Base-by-base conservation (phyloP, 2,797 vertebrate genomes). In the Jordanella pulchra region DNA sequence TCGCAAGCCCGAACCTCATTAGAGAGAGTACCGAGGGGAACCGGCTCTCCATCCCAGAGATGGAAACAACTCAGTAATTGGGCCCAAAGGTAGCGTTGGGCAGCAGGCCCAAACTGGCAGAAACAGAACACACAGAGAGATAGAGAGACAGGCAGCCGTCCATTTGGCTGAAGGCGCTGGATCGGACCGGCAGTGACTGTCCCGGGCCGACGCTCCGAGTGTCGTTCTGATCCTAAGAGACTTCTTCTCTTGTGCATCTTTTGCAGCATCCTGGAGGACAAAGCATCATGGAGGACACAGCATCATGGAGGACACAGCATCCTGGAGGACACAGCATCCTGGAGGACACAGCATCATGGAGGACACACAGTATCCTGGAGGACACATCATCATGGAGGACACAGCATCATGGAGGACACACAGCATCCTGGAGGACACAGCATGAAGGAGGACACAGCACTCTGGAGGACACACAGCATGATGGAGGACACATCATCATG, bases 31-130 rank as follows among this genome's bases (percentile, higher is more conserved):
- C 88, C 84, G 84, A 86, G 86, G 88, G 90, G 84, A 89, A 81
- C 79, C 68, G 21, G 82, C 78, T 77, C 77, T 79, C 77, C 83
- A 89, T 93, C 92, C 92, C 86, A 89, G 83, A 60, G 68, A 84
- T 78, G 84, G 87, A 89, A 92, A 91, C 89, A 87, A 89, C 75
- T 80, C 87, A 86, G 83, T 94, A 95, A 94, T 95, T 95, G 91
- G 92, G 92, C 91, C 91, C 93, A 94, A 94, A 94, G 93, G 93
- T 94, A 92, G 92, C 80, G 73, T 81, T 93, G 93, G 94, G 93
- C 93, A 93, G 53, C 84, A 77, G 88, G 91, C 94, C 94, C 93
- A 92, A 77, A 75, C 86, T 75, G 69, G 61, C 32, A 67, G 71
- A 71, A 72, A 80, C 64, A 71, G 39, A 55, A 53, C n/a, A 76